Percentiles rank a stretch among this genome's conserved stretches.
Conservation (phyloP, 2,113 vertebrate genomes). For the Rhineura floridana region DNA sequence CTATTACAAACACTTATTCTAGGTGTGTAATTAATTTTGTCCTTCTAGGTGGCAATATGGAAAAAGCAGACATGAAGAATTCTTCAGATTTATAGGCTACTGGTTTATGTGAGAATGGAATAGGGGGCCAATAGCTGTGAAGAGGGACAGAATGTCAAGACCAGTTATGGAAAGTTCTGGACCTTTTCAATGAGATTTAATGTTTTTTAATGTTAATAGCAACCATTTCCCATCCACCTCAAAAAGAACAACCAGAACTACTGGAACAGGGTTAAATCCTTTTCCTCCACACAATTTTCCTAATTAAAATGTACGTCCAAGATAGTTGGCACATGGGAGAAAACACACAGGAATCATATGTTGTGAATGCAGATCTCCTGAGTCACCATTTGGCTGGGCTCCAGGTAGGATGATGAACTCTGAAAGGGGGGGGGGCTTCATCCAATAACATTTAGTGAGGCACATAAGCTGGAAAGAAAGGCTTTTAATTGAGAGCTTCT, state of each 20-base stretch:
- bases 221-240: not conserved
- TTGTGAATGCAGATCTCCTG: not conserved
- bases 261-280: not conserved
- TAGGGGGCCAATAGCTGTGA: not conserved
- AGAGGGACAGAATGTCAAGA: not conserved
- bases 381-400: too few species aligned
- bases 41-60: not conserved
- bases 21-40: constrained; percentile 51
- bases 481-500: not conserved
- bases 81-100: not conserved
- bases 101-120: too few species aligned
- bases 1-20: constrained; percentile 40
- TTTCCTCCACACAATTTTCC: not conserved
- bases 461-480: not conserved
- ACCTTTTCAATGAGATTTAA: not conserved
- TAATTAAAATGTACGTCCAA: not conserved
- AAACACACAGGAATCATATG: not conserved
- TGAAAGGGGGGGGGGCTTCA: not conserved
- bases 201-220: not conserved
- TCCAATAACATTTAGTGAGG: not conserved
- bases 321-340: too few species aligned
- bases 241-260: not conserved
- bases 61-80: not conserved
- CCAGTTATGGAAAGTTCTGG: not conserved
- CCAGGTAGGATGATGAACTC: too few species aligned